Evolutionary conservation across 2,797 vertebrate species (phyloP), one percentile per base, ranked within the genome.

Genomic region (Crenichthys baileyi): DNA sequence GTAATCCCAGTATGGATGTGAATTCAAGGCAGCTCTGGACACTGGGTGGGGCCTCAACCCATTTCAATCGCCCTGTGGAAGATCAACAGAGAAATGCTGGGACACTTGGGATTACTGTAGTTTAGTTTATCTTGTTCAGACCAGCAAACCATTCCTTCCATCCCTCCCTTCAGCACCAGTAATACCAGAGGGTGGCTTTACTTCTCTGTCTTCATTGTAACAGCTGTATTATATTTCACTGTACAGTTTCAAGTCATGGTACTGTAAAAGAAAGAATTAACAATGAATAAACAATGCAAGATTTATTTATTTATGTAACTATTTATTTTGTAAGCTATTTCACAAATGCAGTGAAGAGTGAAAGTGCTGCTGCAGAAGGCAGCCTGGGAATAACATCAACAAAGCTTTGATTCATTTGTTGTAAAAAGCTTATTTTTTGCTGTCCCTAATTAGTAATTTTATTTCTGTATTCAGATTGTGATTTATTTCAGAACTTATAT

Each of bases 211-310:
- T 73, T 91, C 85, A 73, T 86, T 92, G 89, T 93, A 89, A 91
- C 79, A 89, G 88, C 89, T 95, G 90, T 94, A 91, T 86, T 79
- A 92, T 94, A 93, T 82, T 72, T 89, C 80, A 91, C 83, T 94
- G 90, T 93, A 94, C 93, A 95, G 92, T 90, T 92, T 89, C 75
- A 91, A 87, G 87, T 94, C 91, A 91, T 86, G 85, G 94, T 95
- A 95, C 95, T 96, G 94, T 95, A 93, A 94, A 93, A 84, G 83
- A 58, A 92, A 72, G 86, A 67, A 85, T 88, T 82, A 89, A 91
- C 83, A 84, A 88, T 84, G 79, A 92, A 87, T 86, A 88, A 93
- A 85, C 88, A 87, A 93, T 93, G 92, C 90, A 93, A 95, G 91
- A 90, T 91, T 93, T 92, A 93, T 93, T 93, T 92, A 92, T 94